phyloP scores from a whole-genome alignment of 2,888 invertebrate genomes.

The Himalopsyche anomala region DNA sequence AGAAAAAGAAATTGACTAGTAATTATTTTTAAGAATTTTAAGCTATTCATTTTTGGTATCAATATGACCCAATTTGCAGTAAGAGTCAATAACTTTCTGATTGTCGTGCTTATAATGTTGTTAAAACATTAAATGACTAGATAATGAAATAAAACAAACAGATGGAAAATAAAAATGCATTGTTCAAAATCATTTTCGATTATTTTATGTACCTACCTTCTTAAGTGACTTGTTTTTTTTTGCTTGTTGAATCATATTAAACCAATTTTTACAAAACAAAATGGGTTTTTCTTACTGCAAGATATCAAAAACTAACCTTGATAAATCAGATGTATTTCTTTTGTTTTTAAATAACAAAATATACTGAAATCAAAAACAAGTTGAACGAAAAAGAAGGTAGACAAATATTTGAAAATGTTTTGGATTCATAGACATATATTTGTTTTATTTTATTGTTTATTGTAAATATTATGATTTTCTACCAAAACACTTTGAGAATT shows the following conservation, averaged over 20 bases:
- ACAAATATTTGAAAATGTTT: slow-evolving; percentile 62
- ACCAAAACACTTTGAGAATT: slow-evolving; percentile 52
- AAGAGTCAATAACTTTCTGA: too few relatives aligned
- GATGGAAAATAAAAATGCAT: neutral
- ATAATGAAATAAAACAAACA: neutral
- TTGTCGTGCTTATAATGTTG: too few relatives aligned
- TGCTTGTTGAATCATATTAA: neutral
- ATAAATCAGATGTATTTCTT: neutral
- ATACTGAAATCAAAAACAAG: neutral
- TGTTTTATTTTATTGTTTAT: neutral
- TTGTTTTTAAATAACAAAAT: slow-evolving; percentile 36
- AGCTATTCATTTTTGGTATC: too few relatives aligned
- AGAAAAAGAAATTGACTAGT: too few relatives aligned
- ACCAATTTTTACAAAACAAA: slow-evolving; percentile 44
- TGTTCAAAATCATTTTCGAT: neutral
- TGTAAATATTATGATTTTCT: slow-evolving; percentile 22
- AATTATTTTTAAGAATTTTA: too few relatives aligned
- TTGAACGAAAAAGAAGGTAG: slow-evolving; percentile 58
- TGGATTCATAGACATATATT: slow-evolving; percentile 45
- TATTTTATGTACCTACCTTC: slow-evolving; percentile 21
- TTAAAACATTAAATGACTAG: too few relatives aligned
- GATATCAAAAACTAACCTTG: slow-evolving; percentile 4
- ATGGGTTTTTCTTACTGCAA: slow-evolving; percentile 3
- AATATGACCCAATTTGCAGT: too few relatives aligned
- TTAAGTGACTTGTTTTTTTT: slow-evolving; percentile 22